Evolutionary conservation across 2,888 invertebrate genomes (phyloP).

Genomic region (Stramonita haemastoma): DNA sequence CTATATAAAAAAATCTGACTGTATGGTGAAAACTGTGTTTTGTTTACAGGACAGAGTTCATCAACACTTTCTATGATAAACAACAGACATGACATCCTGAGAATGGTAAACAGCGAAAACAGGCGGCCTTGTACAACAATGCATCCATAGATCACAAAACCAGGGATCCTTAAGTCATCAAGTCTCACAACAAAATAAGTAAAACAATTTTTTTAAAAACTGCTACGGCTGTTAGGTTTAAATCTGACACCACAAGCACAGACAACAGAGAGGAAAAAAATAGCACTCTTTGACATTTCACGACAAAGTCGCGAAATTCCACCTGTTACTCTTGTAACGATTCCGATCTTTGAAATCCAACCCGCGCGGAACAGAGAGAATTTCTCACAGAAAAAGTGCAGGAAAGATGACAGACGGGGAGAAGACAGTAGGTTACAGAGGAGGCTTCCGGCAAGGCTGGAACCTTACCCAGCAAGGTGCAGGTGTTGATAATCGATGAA

Average conservation of each 20-base stretch:
- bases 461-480: not conserved
- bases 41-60: not conserved
- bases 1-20: no score
- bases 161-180: no score
- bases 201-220: not conserved
- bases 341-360: not conserved
- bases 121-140: no score
- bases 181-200: not conserved
- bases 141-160: no score
- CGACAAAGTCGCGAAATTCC: not conserved
- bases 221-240: not conserved
- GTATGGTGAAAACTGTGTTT: not conserved
- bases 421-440: not conserved
- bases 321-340: not conserved
- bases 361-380: not conserved
- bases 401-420: not conserved
- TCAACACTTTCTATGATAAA: not conserved
- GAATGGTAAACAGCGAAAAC: no score
- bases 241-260: not conserved
- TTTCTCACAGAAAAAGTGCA: not conserved
- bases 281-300: not conserved
- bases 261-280: not conserved
- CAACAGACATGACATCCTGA: no score
- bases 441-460: not conserved
- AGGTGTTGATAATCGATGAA: not conserved